Conservation (phyloP, 2,797 vertebrate genomes). For the Onychomys arenicola region DNA sequence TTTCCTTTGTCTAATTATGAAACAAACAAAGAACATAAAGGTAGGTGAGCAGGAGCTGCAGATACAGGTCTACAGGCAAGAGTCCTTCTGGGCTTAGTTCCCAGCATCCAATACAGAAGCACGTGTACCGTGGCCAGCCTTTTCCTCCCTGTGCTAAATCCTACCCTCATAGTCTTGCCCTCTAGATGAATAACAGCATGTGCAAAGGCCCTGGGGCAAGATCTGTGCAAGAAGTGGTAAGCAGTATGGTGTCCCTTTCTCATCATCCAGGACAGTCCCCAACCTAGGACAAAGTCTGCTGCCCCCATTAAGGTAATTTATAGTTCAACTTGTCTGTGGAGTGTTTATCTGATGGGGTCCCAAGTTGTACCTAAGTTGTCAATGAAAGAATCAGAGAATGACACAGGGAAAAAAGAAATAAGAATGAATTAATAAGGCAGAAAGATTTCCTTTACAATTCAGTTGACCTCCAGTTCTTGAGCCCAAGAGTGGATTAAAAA, state of each 20-base stretch:
- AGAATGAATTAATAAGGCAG: background rate
- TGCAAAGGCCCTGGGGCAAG: background rate
- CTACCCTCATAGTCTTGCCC: background rate
- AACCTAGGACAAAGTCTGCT: background rate
- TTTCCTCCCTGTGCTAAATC: background rate
- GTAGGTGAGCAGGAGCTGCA: background rate
- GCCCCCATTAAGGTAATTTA: background rate
- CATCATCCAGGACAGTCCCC: background rate
- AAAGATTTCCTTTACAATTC: background rate
- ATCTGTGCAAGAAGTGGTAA: background rate
- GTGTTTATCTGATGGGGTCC: background rate
- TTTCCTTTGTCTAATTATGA: background rate
- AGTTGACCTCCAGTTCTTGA: slow-evolving; percentile 21
- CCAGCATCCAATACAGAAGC: background rate
- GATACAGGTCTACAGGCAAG: background rate
- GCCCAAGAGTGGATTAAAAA: slow-evolving; percentile 12
- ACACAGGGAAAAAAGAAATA: slow-evolving; percentile 8
- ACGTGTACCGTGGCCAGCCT: background rate
- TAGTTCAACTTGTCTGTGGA: background rate
- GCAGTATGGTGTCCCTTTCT: background rate
- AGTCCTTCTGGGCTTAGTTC: background rate
- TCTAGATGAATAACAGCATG: background rate
- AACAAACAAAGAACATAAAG: background rate
- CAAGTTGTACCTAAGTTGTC: slow-evolving; percentile 27
- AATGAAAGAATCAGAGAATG: slow-evolving; percentile 14